These are phyloP conservation scores for Pollimyrus isidori DNA, from an alignment of 2,113 vertebrate species.

Conservation along the genomic window DNA sequence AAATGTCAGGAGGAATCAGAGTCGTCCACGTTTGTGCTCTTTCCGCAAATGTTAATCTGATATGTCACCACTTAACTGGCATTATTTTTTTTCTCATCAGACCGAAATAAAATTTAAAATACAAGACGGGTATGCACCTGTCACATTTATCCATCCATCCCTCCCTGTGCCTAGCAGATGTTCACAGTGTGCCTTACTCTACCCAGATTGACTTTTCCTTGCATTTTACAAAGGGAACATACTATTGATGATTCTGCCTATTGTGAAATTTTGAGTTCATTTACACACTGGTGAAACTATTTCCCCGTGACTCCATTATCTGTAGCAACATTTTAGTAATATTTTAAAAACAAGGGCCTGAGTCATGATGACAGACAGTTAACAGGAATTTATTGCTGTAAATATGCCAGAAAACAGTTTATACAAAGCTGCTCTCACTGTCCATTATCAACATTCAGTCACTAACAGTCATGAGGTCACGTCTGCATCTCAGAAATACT, in stretches of 20 bases:
- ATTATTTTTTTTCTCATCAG: not conserved
- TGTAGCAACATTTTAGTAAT: not conserved
- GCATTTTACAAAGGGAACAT: not conserved
- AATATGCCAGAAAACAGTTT: not conserved
- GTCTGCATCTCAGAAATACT: not conserved
- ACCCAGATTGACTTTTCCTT: not conserved
- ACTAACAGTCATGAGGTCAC: not conserved
- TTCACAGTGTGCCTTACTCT: not conserved
- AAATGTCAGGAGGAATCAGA: conserved; percentile 11
- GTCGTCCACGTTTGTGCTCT: not conserved
- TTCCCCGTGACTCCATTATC: not conserved
- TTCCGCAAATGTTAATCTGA: not conserved
- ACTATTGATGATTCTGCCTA: not conserved
- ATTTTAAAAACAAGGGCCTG: not conserved
- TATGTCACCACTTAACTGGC: not conserved
- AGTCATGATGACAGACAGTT: not conserved
- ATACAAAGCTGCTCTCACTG: not conserved
- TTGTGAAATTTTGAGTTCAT: not conserved
- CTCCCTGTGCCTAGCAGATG: not conserved
- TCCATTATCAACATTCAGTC: no score
- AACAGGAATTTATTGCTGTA: not conserved
- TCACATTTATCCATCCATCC: not conserved
- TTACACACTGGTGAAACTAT: not conserved
- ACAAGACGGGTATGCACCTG: not conserved
- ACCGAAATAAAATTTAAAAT: not conserved